These are phyloP conservation scores for Rhopalosiphum maidis DNA, from an alignment of 1,140 invertebrate species.

Conservation along the genomic window DNA sequence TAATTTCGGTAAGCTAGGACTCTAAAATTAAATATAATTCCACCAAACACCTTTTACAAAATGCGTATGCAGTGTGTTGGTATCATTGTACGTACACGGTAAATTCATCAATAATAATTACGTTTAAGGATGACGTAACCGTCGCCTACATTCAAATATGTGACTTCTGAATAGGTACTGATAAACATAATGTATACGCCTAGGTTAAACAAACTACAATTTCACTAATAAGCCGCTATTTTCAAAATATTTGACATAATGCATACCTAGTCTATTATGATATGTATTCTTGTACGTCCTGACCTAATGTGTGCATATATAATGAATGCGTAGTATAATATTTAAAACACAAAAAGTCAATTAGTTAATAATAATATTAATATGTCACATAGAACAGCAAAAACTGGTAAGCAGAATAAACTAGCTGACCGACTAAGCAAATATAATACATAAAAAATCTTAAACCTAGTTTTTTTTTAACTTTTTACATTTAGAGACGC, in stretches of 20 bases:
- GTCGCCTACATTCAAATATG: not conserved
- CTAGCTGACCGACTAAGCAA: not conserved
- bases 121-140: constrained; percentile 14
- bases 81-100: not conserved
- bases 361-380: constrained; percentile 12
- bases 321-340: not conserved
- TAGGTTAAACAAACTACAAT: not conserved
- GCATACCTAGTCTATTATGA: not conserved
- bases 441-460: not conserved
- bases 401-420: not conserved
- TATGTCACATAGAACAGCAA: not conserved
- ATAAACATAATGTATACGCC: not conserved
- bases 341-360: not conserved
- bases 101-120: not conserved
- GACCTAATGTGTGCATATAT: not conserved
- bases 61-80: not conserved
- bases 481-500: too few relatives aligned
- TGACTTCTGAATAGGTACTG: constrained; percentile 10
- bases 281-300: not conserved
- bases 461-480: not conserved
- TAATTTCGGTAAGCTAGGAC: not conserved
- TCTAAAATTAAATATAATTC: not conserved
- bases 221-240: not conserved
- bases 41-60: not conserved
- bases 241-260: constrained; percentile 1